These are phyloP conservation scores for Phortica magna DNA, from an alignment of 2,888 invertebrate species.

Conservation along the genomic window DNA sequence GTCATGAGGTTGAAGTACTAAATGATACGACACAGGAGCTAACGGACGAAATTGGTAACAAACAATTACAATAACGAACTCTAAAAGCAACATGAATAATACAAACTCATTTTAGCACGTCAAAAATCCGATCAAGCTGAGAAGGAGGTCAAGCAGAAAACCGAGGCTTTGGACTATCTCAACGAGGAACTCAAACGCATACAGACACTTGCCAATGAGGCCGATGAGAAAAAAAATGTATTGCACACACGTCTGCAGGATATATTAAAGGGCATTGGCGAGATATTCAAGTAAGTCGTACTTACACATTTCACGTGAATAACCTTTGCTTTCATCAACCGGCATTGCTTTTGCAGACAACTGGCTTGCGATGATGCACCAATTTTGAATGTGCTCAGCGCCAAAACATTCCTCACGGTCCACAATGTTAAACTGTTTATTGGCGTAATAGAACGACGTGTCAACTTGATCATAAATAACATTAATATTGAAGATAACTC, in stretches of 20 bases:
- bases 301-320: neutral
- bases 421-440: conserved; percentile 90
- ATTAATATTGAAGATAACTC: conserved; percentile 74
- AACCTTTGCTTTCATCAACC: neutral
- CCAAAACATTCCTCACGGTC: conserved; percentile 84
- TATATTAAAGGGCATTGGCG: conserved; percentile 79
- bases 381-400: conserved; percentile 84
- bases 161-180: conserved; percentile 74
- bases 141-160: conserved; percentile 71
- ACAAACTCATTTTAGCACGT: conserved; percentile 58
- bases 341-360: conserved; percentile 78
- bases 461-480: conserved; percentile 72
- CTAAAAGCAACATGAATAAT: neutral
- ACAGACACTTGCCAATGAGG: conserved; percentile 63
- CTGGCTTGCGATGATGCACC: conserved; percentile 87
- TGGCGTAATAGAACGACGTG: conserved; percentile 88
- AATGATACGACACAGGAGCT: conserved; percentile 84
- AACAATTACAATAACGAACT: neutral
- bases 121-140: conserved; percentile 74
- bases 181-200: conserved; percentile 64
- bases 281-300: conserved; percentile 74
- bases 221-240: conserved; percentile 69
- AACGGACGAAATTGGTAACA: conserved; percentile 82
- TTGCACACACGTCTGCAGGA: conserved; percentile 66
- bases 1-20: conserved; percentile 87